Evolutionary conservation across 2,888 invertebrate species (phyloP).

Genomic region (Drosophila robusta): DNA sequence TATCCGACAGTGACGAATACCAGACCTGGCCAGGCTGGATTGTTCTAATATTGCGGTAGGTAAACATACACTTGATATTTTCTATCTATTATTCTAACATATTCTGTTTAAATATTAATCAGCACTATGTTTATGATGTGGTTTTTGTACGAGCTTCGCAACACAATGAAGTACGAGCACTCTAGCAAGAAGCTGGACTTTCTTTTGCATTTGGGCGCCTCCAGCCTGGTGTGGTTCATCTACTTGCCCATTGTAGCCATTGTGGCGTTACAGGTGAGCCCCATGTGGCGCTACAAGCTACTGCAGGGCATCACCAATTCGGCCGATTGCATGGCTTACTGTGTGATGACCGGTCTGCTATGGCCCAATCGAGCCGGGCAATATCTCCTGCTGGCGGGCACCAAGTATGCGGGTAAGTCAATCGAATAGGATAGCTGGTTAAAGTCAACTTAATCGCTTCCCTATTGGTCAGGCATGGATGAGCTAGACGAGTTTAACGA

Average conservation of each 20-base stretch:
- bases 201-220: constrained; percentile 97
- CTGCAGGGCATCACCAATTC: constrained; percentile 97
- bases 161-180: constrained; percentile 92
- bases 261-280: constrained; percentile 96
- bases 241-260: constrained; percentile 97
- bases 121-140: constrained; percentile 93
- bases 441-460: background rate
- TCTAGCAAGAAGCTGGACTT: constrained; percentile 95
- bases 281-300: constrained; percentile 97
- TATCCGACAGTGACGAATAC: constrained; percentile 98
- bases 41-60: constrained; percentile 90
- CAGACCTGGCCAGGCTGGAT: constrained; percentile 99
- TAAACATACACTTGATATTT: background rate
- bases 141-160: constrained; percentile 91
- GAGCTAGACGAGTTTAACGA: constrained; percentile 96
- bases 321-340: constrained; percentile 97
- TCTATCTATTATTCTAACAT: background rate
- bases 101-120: constrained; percentile 17
- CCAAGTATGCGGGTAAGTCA: constrained; percentile 87
- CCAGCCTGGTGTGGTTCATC: constrained; percentile 99
- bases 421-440: too few species aligned
- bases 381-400: constrained; percentile 92
- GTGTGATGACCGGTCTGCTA: constrained; percentile 96
- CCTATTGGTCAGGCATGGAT: constrained; percentile 87
- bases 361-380: constrained; percentile 98